Evolutionary conservation across 2,113 vertebrate genomes (phyloP).

Genomic region (Pelmatolapia mariae): DNA sequence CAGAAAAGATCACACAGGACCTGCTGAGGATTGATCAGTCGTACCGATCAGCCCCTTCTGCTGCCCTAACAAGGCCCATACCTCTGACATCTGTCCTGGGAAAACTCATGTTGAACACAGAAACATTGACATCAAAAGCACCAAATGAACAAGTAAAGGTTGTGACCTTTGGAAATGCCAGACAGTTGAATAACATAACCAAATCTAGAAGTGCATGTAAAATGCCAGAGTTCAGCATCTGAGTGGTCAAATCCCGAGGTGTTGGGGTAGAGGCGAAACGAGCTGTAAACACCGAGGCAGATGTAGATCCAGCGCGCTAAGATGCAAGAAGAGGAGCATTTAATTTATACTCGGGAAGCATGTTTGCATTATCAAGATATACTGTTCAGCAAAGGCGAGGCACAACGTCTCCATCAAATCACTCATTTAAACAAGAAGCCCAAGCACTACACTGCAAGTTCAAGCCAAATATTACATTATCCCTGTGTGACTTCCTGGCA

Average conservation of each 20-base stretch:
- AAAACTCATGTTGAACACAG: conserved; percentile 57
- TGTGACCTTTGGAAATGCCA: conserved; percentile 76
- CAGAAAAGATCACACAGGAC: conserved; percentile 46
- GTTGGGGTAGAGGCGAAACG: background rate
- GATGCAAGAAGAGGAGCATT: background rate
- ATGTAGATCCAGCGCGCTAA: background rate
- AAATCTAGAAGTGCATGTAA: conserved; percentile 58
- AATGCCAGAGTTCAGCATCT: conserved; percentile 64
- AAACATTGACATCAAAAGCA: conserved; percentile 58
- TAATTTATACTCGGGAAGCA: background rate
- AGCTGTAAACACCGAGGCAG: background rate
- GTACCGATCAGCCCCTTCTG: conserved; percentile 12
- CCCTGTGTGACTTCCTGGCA: conserved; percentile 14
- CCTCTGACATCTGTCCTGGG: conserved; percentile 41
- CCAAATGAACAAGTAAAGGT: conserved; percentile 69
- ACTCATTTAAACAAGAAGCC: background rate
- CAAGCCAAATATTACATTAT: conserved; percentile 42
- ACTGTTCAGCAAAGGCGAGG: conserved; percentile 3
- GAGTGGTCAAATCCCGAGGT: conserved; percentile 22
- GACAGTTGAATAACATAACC: conserved; percentile 61
- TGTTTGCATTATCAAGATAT: background rate
- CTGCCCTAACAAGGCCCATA: conserved; percentile 33
- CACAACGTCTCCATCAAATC: background rate
- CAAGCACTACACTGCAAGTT: background rate
- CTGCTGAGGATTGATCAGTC: conserved; percentile 42